A percentile compares a stretch with the other conserved stretches of the same genome.
These are phyloP conservation scores for Perca schrenkii DNA, from an alignment of 2,113 vertebrate species.

Conservation along the genomic window DNA sequence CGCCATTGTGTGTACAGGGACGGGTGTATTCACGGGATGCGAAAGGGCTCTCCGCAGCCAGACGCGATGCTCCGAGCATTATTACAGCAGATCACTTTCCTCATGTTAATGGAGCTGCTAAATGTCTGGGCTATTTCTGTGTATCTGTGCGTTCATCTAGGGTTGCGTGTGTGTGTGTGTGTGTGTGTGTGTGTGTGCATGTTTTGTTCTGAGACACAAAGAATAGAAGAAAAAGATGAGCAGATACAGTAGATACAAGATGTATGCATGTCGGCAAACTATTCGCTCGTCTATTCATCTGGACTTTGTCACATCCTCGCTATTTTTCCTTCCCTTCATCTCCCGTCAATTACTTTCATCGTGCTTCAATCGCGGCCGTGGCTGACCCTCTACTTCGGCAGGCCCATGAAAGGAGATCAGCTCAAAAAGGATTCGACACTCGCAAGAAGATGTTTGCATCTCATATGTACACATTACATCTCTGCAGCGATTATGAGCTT, in stretches of 20 bases:
- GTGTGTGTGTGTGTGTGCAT: background rate
- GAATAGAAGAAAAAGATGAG: slow-evolving; percentile 29
- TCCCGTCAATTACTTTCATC: slow-evolving; percentile 57
- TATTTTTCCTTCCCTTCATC: slow-evolving; percentile 39
- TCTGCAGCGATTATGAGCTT: slow-evolving; percentile 44
- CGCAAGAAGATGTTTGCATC: slow-evolving; percentile 52
- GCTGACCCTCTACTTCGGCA: slow-evolving; percentile 19
- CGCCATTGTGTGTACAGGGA: slow-evolving; percentile 74
- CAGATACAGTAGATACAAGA: slow-evolving; percentile 18
- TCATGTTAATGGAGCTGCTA: slow-evolving; percentile 68
- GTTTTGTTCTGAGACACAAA: slow-evolving; percentile 41
- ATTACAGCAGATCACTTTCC: slow-evolving; percentile 70
- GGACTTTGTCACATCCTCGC: slow-evolving; percentile 33
- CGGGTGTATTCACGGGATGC: slow-evolving; percentile 66
- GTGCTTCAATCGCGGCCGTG: background rate
- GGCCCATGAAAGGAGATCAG: slow-evolving; percentile 37
- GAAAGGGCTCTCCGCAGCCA: slow-evolving; percentile 61
- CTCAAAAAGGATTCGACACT: slow-evolving; percentile 44
- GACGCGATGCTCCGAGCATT: slow-evolving; percentile 56
- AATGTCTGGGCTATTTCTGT: slow-evolving; percentile 57
- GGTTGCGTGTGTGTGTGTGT: background rate
- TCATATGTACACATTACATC: slow-evolving; percentile 38
- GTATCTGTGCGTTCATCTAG: slow-evolving; percentile 11
- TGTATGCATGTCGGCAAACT: slow-evolving; percentile 16
- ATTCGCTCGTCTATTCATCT: slow-evolving; percentile 29